Base-by-base conservation (phyloP, 2,888 invertebrate species). In the Lacanobia oleracea region DNA sequence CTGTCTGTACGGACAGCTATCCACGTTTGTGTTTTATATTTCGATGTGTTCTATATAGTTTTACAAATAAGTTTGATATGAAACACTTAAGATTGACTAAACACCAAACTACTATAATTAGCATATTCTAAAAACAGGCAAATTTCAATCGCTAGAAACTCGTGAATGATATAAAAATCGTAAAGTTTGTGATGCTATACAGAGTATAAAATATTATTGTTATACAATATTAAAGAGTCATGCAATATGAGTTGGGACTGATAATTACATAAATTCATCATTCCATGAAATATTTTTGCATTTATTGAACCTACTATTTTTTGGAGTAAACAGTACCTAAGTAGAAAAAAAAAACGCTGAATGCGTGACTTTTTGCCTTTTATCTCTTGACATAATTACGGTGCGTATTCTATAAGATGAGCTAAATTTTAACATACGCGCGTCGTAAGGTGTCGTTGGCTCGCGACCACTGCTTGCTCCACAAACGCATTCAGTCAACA, bases 11-110 rank as follows among this genome's bases (percentile, higher is more conserved):
- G 50, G 87, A 82, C 86, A 85, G 87, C 84, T 77, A 82, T 88
- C 90, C 85, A 85, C 69, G 70, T 84, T 75, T 84, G 78, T 86
- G 82, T 87, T 82, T 87, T 82, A 84, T 80, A 80, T 87, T 86
- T 86, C 65, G 60, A 86, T 84, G 85, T 89, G 82, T 86, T 88
- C 84, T 86, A 67, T 67, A 76, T 83, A 81, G 60, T 74, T 75
- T 72, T 77, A 80, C 64, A 79, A 70, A 78, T 84, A 81, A 77
- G 79, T 75, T 79, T 81, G 78, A 69, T 84, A 83, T 68, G 68
- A 70, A 80, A 77, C 60, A 60, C 62, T 72, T 78, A 70, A 76
- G 67, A 77, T 75, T 75, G 73, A 82, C 75, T 79, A 71, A 85
- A 83, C 83, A 87, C 85, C 84, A 82, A 82, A 80, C 56, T 62